These are phyloP conservation scores for Euspilapteryx auroguttella DNA, from an alignment of 2,888 invertebrate species.

Conservation along the genomic window DNA sequence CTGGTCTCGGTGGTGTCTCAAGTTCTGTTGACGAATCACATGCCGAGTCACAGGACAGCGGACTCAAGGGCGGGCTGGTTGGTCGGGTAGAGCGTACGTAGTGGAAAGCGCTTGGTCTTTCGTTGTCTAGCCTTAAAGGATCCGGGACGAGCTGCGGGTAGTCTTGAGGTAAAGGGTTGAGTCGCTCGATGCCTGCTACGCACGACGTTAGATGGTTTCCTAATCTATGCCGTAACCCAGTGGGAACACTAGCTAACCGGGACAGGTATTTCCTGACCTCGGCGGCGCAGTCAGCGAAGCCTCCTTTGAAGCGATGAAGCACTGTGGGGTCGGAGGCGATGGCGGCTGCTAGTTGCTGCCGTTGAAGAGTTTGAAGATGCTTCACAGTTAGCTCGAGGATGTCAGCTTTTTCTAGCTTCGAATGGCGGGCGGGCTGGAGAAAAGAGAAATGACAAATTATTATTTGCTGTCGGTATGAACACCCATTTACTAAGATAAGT, in stretches of 20 bases:
- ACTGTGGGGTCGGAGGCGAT: conserved; percentile 84
- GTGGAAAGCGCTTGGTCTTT: conserved; percentile 45
- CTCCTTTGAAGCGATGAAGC: conserved; percentile 81
- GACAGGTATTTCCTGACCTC: conserved; percentile 77
- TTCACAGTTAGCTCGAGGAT: conserved; percentile 94
- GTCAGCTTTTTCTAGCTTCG: conserved; percentile 94
- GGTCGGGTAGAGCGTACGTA: conserved; percentile 39
- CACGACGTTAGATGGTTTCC: conserved; percentile 67
- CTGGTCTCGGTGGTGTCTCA: conserved; percentile 51
- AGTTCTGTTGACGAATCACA: conserved; percentile 63
- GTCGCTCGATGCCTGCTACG: conserved; percentile 56
- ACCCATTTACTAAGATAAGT: too few relatives aligned
- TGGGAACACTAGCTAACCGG: conserved; percentile 65
- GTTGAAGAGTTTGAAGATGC: conserved; percentile 86
- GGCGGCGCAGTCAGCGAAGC: conserved; percentile 86
- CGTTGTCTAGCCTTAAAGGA: conserved; percentile 38
- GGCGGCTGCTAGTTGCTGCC: conserved; percentile 82
- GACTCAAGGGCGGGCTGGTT: conserved; percentile 72
- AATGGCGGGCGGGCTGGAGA: conserved; percentile 86
- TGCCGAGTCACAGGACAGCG: conserved; percentile 70
- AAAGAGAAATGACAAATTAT: too few relatives aligned
- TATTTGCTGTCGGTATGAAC: too few relatives aligned
- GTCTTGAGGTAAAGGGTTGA: conserved; percentile 21
- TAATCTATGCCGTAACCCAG: conserved; percentile 63
- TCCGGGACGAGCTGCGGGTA: conserved; percentile 63